Percentiles rank a stretch among this genome's conserved stretches.
Conservation (phyloP, 2,888 invertebrate genomes). For the Philopedon plagiatum region DNA sequence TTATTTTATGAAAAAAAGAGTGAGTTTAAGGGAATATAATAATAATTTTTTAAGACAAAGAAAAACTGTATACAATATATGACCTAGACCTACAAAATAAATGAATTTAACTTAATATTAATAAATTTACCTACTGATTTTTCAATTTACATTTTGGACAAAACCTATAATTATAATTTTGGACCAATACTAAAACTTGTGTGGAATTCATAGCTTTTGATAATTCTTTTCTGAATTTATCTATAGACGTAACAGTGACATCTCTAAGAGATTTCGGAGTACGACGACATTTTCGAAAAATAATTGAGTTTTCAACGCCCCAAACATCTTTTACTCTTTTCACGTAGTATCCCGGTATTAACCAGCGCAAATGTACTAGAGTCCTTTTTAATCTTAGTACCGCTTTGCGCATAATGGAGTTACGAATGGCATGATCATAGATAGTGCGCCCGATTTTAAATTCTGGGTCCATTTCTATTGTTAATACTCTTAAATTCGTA, state of each 20-base stretch:
- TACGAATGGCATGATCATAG: slow-evolving; percentile 10
- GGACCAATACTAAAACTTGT: slow-evolving; percentile 1
- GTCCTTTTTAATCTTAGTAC: slow-evolving; percentile 9
- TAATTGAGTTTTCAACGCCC: neutral
- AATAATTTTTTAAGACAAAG: too few relatives aligned
- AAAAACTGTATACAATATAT: too few relatives aligned
- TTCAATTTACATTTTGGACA: slow-evolving; percentile 2
- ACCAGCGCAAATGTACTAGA: slow-evolving; percentile 3
- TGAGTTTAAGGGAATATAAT: too few relatives aligned
- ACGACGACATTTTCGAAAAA: slow-evolving; percentile 1
- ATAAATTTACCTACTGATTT: neutral
- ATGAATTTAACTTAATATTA: too few relatives aligned
- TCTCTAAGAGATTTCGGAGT: neutral
- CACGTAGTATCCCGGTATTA: neutral
- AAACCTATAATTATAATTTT: slow-evolving; percentile 17
- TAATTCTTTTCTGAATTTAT: neutral
- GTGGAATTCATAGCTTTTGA: neutral
- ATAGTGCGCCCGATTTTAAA: neutral
- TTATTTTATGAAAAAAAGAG: too few relatives aligned
- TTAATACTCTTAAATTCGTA: slow-evolving; percentile 9
- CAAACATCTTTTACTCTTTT: slow-evolving; percentile 9
- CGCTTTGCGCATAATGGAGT: neutral
- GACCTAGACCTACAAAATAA: too few relatives aligned
- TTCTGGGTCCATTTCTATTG: slow-evolving; percentile 21
- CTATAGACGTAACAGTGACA: neutral